Base-by-base conservation (phyloP, 2,113 vertebrate genomes). In the Equus przewalskii region DNA sequence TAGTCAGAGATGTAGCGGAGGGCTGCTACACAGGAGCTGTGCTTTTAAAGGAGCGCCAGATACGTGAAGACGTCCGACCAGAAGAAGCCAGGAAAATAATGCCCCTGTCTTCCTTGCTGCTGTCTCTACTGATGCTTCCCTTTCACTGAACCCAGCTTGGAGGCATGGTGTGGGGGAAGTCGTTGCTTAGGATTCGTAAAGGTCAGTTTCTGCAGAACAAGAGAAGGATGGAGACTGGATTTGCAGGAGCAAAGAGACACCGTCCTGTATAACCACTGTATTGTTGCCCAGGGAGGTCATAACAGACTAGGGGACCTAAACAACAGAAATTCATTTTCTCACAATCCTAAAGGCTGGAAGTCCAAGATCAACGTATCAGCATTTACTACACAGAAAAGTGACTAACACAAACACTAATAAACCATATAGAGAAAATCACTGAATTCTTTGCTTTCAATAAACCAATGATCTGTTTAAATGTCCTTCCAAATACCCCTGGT, bases 191-290 rank as follows among this genome's bases (percentile, higher is more conserved):
- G 7, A 10, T 41, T 82, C 56, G 15, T 7, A 15, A 24, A 64
- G 72, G 7, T 5, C 1, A 16, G n/a, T 26, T 51, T 64, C 12
- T 10, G 0, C 3, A 5, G 26, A 2, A 2, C 3, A 92, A 30
- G 5, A 92, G 1, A 7, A 54, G 3, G 8, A 10, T 1, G 36
- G 60, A 65, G 5, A 22, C 7, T 54, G 21, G 24, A 22, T 75
- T 64, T 36, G 30, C 30, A 65, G 5, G 7, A 2, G 4, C 6
- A 60, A 41, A 70, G 10, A 41, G 44, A 21, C 70, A 90, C 26
- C 19, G n/a, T 7, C 76, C 15, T 58, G 1, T 54, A 13, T 33
- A 33, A 16, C 19, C 11, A 19, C 30, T 21, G 4, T 1, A 10
- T 60, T 54, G 1, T 62, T 69, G 75, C 26, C 41, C 51, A 2